Evolutionary conservation across 1,140 invertebrate species (phyloP).

Genomic region (Diorhabda carinulata): DNA sequence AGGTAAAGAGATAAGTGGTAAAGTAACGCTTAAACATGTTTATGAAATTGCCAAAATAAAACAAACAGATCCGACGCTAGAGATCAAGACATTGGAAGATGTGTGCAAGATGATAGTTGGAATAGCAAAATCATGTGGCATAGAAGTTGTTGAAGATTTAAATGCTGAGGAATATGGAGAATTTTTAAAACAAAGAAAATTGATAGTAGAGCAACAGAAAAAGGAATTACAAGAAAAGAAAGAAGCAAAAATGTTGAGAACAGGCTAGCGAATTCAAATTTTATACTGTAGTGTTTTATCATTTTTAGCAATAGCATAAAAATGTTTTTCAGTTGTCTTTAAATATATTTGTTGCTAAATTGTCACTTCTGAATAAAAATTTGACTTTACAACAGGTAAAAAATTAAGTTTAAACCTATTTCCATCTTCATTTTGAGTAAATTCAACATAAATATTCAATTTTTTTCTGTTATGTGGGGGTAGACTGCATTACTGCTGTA

Average conservation of each 20-base stretch:
- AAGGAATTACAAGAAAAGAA: slow-evolving; percentile 77
- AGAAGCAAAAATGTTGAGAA: slow-evolving; percentile 90
- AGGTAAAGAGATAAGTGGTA: slow-evolving; percentile 76
- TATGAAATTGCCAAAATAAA: slow-evolving; percentile 99
- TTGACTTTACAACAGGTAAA: too few species aligned
- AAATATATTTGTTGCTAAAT: not conserved
- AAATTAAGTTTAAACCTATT: too few species aligned
- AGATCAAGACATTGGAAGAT: slow-evolving; percentile 56
- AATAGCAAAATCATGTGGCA: slow-evolving; percentile 73
- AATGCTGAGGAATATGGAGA: slow-evolving; percentile 77
- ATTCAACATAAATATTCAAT: too few species aligned
- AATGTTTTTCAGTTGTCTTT: not conserved
- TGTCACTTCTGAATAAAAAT: too few species aligned
- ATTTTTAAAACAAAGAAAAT: slow-evolving; percentile 77
- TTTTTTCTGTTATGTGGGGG: too few species aligned
- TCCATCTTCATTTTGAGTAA: too few species aligned
- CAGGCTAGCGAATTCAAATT: slow-evolving; percentile 47
- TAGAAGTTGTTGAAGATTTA: slow-evolving; percentile 80
- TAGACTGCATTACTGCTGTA: too few species aligned
- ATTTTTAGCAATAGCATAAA: not conserved
- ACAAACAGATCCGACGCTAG: slow-evolving; percentile 73
- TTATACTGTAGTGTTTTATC: not conserved
- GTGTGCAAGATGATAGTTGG: slow-evolving; percentile 78
- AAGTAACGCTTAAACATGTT: slow-evolving; percentile 91
- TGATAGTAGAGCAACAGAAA: slow-evolving; percentile 69